phyloP scores from a whole-genome alignment of 2,888 invertebrate genomes.

The Notocelia uddmanniana region DNA sequence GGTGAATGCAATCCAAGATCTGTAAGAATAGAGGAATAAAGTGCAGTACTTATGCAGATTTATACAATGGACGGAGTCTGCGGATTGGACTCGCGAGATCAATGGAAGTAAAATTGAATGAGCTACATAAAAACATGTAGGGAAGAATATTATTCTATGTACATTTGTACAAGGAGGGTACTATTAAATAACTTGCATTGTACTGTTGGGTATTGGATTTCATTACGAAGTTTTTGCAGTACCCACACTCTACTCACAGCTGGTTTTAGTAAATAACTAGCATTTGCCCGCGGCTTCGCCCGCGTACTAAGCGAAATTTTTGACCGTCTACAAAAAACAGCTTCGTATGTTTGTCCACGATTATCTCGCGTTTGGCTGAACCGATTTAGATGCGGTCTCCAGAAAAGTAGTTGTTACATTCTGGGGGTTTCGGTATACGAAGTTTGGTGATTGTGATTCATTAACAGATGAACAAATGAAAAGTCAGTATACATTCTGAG shows the following conservation, averaged over 20 bases:
- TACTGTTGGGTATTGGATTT: background rate
- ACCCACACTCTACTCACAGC: background rate
- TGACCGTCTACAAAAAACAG: too few species aligned
- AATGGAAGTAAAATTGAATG: background rate
- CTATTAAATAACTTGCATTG: background rate
- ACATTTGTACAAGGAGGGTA: background rate
- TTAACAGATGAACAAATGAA: too few species aligned
- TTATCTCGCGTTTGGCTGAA: too few species aligned
- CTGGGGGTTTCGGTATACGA: too few species aligned
- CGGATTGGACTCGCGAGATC: slow-evolving; percentile 13
- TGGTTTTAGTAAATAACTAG: background rate
- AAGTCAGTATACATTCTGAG: too few species aligned
- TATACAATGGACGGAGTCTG: slow-evolving; percentile 10
- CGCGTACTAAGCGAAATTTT: too few species aligned
- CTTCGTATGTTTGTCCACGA: too few species aligned
- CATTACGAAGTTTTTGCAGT: background rate
- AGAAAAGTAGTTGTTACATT: too few species aligned
- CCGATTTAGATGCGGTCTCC: too few species aligned
- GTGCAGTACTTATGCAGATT: slow-evolving; percentile 24
- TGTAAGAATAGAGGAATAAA: slow-evolving; percentile 21
- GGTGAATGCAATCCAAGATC: background rate
- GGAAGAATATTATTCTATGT: background rate
- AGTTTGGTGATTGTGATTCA: too few species aligned
- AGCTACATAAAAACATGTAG: slow-evolving; percentile 1
- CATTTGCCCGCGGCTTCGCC: too few species aligned